Evolutionary conservation across 2,888 invertebrate species (phyloP), one percentile per base, ranked within the genome.

Genomic region (Dinocampus coccinellae): DNA sequence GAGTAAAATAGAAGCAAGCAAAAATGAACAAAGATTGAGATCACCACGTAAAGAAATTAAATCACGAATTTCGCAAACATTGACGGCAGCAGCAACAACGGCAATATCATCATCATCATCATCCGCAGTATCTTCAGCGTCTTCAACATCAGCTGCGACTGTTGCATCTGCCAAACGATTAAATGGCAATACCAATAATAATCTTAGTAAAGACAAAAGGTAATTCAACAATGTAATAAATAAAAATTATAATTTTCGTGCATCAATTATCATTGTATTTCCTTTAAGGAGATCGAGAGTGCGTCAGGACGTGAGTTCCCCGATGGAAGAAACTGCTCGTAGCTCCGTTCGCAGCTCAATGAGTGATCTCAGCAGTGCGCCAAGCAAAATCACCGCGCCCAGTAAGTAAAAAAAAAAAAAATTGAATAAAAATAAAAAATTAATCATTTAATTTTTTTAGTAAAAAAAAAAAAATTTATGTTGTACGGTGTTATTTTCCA

Each of bases 41-140:
- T 91, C 93, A 11, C 92, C 93, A 77, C 89, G 92, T 77, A 95
- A 94, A 88, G 96, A 97, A 85, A 93, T 97, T 39, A 97, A 97
- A 88, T 95, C 97, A 60, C 94, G 95, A 88, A 93, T 96, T 73
- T 73, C 86, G 10, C 86, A 87, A 53, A 82, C 78, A 36, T 72
- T 87, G 11, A 79, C 79, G 9, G 82, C 83, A 42, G 82, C 83
- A 42, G 77, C 80, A 3, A 73, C 80, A 0, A 74, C 79, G 11
- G 73, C 81, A 2, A 47, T 47, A 47, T 78, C 77, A 6, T 78
- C 81, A 2, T 79, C 83, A 0, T 74, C 77, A 13, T 34, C 58
- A 20, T 58, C 58, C 0, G 77, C 73, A 34, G 16, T 16, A 20
- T 57, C 83, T 33, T 77, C 81, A 4, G 75, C 79, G 0, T 77